Percentiles rank a stretch among this genome's conserved stretches.
Evolutionary conservation across 2,113 vertebrate species (phyloP).

Genomic region (Petrocephalus microphthalmus): DNA sequence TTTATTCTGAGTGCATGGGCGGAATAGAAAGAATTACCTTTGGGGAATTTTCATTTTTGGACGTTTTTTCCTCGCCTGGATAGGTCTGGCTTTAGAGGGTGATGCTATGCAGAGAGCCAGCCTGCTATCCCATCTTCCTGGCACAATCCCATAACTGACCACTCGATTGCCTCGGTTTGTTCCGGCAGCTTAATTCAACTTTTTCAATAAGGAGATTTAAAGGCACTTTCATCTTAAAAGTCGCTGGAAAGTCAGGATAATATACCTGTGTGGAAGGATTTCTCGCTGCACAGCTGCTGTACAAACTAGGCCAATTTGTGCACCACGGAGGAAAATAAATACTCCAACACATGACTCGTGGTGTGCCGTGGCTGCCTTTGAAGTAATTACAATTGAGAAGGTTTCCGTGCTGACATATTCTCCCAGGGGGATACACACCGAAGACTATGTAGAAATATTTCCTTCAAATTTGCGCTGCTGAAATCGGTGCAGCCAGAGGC

Average conservation of each 20-base stretch:
- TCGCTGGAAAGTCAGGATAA: neutral
- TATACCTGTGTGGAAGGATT: slow-evolving; percentile 23
- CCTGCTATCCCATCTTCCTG: neutral
- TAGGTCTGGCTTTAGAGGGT: neutral
- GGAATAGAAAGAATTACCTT: neutral
- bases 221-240: slow-evolving; percentile 26
- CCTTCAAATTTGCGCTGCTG: slow-evolving; percentile 32
- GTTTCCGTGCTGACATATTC: neutral
- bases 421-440: neutral
- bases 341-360: neutral
- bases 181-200: neutral
- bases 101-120: neutral
- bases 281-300: slow-evolving; percentile 8
- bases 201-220: slow-evolving; percentile 21
- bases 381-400: slow-evolving; percentile 31
- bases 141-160: slow-evolving; percentile 3
- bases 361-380: slow-evolving; percentile 36
- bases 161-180: slow-evolving; percentile 24
- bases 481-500: slow-evolving; percentile 37
- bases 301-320: slow-evolving; percentile 26
- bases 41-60: neutral
- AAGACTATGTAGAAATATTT: neutral
- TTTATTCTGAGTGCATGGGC: neutral
- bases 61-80: neutral
- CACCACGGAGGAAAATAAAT: slow-evolving; percentile 8